A percentile compares a stretch with the other conserved stretches of the same genome.
phyloP scores from a whole-genome alignment of 2,113 vertebrate species.

The Zosterops borbonicus region DNA sequence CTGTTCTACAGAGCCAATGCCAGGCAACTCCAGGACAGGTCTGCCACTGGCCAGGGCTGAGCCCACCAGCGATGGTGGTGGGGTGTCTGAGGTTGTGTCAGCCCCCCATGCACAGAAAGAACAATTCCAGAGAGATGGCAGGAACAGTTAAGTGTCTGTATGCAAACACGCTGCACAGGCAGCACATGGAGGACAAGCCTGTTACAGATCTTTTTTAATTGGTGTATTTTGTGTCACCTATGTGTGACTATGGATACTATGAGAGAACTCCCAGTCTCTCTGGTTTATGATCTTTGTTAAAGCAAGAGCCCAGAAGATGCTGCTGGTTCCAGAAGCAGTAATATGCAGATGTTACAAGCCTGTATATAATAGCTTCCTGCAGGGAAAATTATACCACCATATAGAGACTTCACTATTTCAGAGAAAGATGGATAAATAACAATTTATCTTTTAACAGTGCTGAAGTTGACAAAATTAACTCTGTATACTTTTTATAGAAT shows the following conservation, averaged over 20 bases:
- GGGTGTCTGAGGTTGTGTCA: accelerated
- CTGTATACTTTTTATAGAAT: background rate
- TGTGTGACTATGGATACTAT: background rate
- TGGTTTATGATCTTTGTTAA: background rate
- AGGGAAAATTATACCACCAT: background rate
- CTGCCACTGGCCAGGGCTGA: accelerated
- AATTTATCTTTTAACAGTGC: background rate
- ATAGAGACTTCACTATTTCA: background rate
- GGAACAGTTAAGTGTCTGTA: background rate
- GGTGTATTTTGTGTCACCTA: background rate
- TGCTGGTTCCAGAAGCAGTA: background rate
- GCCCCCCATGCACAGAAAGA: background rate
- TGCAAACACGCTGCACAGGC: accelerated
- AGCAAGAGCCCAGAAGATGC: background rate
- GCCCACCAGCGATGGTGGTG: background rate
- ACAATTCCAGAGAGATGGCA: background rate
- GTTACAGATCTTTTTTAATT: accelerated
- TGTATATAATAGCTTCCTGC: background rate
- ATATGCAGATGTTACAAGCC: background rate
- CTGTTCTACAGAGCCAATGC: background rate
- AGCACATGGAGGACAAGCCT: background rate
- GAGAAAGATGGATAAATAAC: background rate
- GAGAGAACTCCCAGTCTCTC: background rate
- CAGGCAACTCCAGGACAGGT: background rate
- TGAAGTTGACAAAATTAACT: background rate